Evolutionary conservation across 2,888 invertebrate genomes (phyloP), one percentile per base, ranked within the genome.

Genomic region (Pristionchus entomophagus): DNA sequence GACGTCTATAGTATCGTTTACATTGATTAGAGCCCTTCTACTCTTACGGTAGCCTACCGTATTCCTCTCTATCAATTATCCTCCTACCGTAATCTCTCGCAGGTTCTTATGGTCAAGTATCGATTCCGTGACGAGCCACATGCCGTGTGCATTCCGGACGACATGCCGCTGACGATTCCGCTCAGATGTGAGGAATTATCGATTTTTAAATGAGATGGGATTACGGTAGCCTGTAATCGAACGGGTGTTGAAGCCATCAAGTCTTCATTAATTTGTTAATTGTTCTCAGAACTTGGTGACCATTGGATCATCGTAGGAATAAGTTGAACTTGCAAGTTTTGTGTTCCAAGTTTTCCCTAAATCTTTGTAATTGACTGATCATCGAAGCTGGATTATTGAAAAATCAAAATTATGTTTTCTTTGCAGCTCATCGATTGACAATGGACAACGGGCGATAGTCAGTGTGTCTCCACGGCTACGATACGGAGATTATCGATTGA

Each of bases 111-210:
- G 53, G 85, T 85, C 19, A 85, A 85, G 85, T 99, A 99, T 94
- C 95, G 96, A 93, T 97, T 96, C 95, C 96, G 96, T 91, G 96
- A 96, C 92, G 95, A 96, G 93, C 95, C 95, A n/a, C 96, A 97
- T 93, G 95, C 96, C 93, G 96, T 96, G 92, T 96, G 96, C 62
- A 95, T 97, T 85, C 95, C 95, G 88, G 98, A 99, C 94, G 95
- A 85, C 29, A 49, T 35, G 22, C 85, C 51, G 19, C 77, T 85
- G 22, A 77, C 85, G 32, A 77, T 85, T 10, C 85, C 85, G 14
- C 77, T 85, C 3, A 51, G 85, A 85, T 59, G 85, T 85, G 35
- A n/a, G 73, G 3, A 3, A 32, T 56, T 26, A 69, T 69, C 19
- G 51, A 81, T 81, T 56, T 26, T 29, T n/a, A n/a, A n/a, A n/a